A percentile compares a stretch with the other conserved stretches of the same genome.
Evolutionary conservation across 2,888 invertebrate species (phyloP).

Genomic region (Mesorhabditis spiculigera): DNA sequence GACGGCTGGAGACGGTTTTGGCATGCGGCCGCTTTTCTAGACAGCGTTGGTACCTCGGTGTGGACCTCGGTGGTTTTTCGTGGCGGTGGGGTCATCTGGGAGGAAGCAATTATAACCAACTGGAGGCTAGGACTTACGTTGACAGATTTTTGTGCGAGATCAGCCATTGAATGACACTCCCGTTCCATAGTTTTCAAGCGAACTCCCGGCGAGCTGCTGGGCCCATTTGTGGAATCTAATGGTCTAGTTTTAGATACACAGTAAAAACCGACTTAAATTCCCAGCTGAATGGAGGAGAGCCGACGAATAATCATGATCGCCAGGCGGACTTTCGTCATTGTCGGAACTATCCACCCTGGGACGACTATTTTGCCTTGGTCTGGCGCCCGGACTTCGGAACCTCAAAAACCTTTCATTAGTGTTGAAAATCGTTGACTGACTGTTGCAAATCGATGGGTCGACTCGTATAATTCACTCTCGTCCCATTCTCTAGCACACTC

Average conservation of each 20-base stretch:
- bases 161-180: slow-evolving; percentile 50
- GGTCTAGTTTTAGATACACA: background rate
- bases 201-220: background rate
- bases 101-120: too few species aligned
- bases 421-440: slow-evolving; percentile 9
- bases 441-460: slow-evolving; percentile 32
- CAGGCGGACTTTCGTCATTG: slow-evolving; percentile 29
- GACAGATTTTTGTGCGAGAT: slow-evolving; percentile 28
- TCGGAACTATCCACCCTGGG: slow-evolving; percentile 35
- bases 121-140: background rate
- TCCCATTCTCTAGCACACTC: background rate
- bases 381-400: slow-evolving; percentile 5
- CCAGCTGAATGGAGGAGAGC: slow-evolving; percentile 3
- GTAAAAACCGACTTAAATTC: background rate
- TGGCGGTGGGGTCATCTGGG: slow-evolving; percentile 23
- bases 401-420: background rate
- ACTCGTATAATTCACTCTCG: slow-evolving; percentile 38
- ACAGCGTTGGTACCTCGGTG: slow-evolving; percentile 24
- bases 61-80: slow-evolving; percentile 42
- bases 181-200: slow-evolving; percentile 34
- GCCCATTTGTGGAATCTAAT: background rate
- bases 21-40: slow-evolving; percentile 29
- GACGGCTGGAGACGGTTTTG: slow-evolving; percentile 43
- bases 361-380: slow-evolving; percentile 13
- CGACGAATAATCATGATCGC: slow-evolving; percentile 6